Base-by-base conservation (phyloP, 2,888 invertebrate species). In the Cybosia mesomella region DNA sequence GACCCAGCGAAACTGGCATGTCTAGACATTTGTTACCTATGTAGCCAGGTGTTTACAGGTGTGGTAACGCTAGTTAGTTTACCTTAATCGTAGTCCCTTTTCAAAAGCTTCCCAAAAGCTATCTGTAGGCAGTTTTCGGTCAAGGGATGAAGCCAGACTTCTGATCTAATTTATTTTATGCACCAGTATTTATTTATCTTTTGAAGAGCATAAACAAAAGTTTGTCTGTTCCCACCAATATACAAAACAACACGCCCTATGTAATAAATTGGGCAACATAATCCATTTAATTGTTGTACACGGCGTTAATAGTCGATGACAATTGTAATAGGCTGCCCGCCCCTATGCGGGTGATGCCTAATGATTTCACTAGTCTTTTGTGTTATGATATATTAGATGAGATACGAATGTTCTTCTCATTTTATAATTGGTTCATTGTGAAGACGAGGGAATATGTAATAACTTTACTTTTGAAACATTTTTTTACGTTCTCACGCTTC, bases 281-380 rank as follows among this genome's bases (percentile, higher is more conserved):
- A 87, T 89, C 84, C 81, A 76, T 77, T 82, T 89, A 88, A 88
- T 88, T 86, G 85, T 87, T 77, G 81, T 82, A 84, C 80, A 83
- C 73, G 75, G 79, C 71, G 84, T 85, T 91, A 90, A 91, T 89
- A 87, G 87, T 73, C 82, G 91, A 87, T 90, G 91, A 92, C 91
- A 91, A 89, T 88, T 79, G 85, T 85, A 87, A 90, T 86, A 81
- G 76, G 53, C 64, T 54, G 73, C 73, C 81, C 84, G 83, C 89
- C 87, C 88, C 83, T 84, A 92, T 91, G 91, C 90, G 91, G 90
- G 91, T 76, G 76, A 76, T 58, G 70, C 71, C 64, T 82, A 72
- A 81, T 80, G 73, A 79, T 74, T 68, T 63, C 75, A 73, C 68
- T 71, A 81, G 62, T 68, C 62, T 73, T 79, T 79, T 81, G 75